Conservation (phyloP, 2,888 invertebrate genomes). For the Bembecia ichneumoniformis region DNA sequence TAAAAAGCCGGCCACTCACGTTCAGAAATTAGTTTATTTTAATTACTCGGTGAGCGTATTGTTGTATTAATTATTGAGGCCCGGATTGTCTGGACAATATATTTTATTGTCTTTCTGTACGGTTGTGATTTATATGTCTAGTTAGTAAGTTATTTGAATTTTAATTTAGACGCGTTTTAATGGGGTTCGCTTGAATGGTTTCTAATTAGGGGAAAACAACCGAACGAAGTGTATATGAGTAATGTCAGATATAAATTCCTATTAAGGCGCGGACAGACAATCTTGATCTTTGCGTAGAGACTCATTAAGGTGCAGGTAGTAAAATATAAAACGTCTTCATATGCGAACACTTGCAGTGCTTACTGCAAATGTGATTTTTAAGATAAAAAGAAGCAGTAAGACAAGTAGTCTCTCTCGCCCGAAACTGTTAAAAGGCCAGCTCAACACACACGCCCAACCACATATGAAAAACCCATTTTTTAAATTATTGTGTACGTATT, state of each 20-base stretch:
- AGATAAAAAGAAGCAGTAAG: too few species aligned
- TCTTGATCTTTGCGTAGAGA: too few species aligned
- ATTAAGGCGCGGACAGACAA: constrained; percentile 26
- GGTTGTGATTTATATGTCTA: constrained; percentile 65
- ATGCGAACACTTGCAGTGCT: too few species aligned
- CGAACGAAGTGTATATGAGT: constrained; percentile 48
- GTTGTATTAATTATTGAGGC: constrained; percentile 64
- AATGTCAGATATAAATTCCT: constrained; percentile 66
- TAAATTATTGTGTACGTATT: too few species aligned
- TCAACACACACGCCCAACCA: too few species aligned
- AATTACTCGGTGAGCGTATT: constrained; percentile 63
- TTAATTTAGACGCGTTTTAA: constrained; percentile 71
- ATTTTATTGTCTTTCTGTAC: constrained; percentile 67
- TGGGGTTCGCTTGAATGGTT: constrained; percentile 67
- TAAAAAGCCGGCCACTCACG: constrained; percentile 48
- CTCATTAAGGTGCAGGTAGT: too few species aligned
- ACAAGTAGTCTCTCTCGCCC: too few species aligned
- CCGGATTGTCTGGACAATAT: constrained; percentile 56
- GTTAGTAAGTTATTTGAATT: constrained; percentile 72
- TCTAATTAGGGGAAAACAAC: constrained; percentile 71
- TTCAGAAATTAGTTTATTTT: constrained; percentile 71
- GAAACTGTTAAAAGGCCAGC: too few species aligned
- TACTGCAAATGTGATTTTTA: too few species aligned
- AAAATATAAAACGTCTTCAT: too few species aligned
- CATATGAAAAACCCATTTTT: too few species aligned